Conservation (phyloP, 2,888 invertebrate species). For the Steromphala cineraria region DNA sequence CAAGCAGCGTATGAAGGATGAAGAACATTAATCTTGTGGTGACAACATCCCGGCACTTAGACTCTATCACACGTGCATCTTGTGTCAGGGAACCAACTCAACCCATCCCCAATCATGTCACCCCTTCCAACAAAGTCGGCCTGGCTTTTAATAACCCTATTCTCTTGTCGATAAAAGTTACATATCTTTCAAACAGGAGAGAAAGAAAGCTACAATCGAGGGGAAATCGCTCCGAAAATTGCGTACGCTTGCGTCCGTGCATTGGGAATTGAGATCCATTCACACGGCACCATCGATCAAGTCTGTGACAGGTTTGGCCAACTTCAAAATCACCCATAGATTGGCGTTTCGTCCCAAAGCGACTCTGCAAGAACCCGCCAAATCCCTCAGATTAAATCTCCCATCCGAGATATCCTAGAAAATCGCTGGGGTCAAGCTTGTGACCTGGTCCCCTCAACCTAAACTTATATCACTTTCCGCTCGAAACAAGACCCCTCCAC, state of each 20-base stretch:
- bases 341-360: conserved; percentile 24
- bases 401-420: conserved; percentile 6
- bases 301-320: conserved; percentile 11
- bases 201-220: not conserved
- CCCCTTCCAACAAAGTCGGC: not conserved
- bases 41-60: not conserved
- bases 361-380: conserved; percentile 14
- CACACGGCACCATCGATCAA: conserved; percentile 8
- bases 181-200: not conserved
- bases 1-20: not conserved
- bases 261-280: conserved; percentile 17
- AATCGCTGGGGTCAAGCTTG: not conserved
- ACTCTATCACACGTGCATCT: conserved; percentile 12
- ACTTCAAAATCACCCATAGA: conserved; percentile 22
- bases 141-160: conserved; percentile 16
- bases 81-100: not conserved
- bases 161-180: conserved; percentile 18
- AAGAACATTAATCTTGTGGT: not conserved
- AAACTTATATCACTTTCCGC: conserved; percentile 9
- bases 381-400: conserved; percentile 23
- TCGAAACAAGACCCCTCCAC: not conserved
- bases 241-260: conserved; percentile 14
- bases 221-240: conserved; percentile 15
- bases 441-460: conserved; percentile 1
- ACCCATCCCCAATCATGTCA: not conserved